Evolutionary conservation across 64 coral and sea anemone species (phyloP), one percentile per base, ranked within the genome.

Genomic region (Montipora cactus): DNA sequence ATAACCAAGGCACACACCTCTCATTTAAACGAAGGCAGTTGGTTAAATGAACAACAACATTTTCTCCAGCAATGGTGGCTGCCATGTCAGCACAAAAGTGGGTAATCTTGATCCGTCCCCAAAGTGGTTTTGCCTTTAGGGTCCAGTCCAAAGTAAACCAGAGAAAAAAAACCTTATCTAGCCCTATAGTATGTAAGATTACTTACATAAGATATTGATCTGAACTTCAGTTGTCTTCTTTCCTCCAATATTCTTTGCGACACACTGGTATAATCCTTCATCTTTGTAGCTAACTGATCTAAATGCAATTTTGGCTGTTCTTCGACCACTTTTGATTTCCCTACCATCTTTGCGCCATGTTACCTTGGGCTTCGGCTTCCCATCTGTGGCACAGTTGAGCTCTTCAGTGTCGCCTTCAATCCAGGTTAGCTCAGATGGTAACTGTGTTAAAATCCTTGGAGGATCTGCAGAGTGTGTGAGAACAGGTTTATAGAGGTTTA

Each of bases 201-300:
- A 73, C 92, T 93, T 88, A 93, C 92, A 93, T 5, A 81, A 19
- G 5, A 93, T 75, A 57, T 62, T 88, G 67, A 93, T 58, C 47
- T 88, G 20, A 11, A 86, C 86, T n/a, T 55, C 2, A 25, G 44
- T 49, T 14, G 79, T 15, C 46, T 67, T 25, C 11, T 47, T 93
- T 45, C 92, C 92, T 1, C 92, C 92, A 20, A 44, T 64, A 66
- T 93, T 93, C 16, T 71, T 59, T 3, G 92, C 92, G 9, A 81
- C 8, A 49, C 92, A 93, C 68, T 10, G 71, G 25, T 93, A 93
- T 21, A 18, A 15, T 44, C 83, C 92, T 61, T 51, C 77, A 58
- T 88, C 92, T n/a, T 64, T 81, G 21, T 88, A 85, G 20, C 45
- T 78, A 59, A 93, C 75, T 19, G 92, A 52, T 71, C 64, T n/a